Evolutionary conservation across 2,888 invertebrate species (phyloP), one percentile per base, ranked within the genome.

Genomic region (Hemithea aestivaria): DNA sequence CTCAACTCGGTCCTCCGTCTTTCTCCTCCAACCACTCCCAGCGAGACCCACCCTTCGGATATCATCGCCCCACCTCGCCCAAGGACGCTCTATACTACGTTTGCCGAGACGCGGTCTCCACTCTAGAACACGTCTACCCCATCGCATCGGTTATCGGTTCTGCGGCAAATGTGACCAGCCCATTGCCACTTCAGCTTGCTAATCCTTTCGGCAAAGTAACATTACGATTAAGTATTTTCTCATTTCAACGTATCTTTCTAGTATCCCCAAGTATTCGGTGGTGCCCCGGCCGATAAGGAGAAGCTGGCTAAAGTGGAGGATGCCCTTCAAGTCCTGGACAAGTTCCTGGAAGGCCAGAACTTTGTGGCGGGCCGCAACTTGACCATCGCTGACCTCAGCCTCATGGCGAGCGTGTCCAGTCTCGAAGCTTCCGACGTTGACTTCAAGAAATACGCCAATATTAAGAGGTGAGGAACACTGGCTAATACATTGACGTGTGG

Each of bases 361-460:
- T 96, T 90, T 75, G 90, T 83, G 21, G 94, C 94, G 6, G 96
- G 95, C 8, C 88, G 91, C 40, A 84, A 84, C 40, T 79, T 95
- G 35, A 95, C 95, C 9, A 69, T 96, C 9, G 96, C 96, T 5
- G 96, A 96, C 73, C 84, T 94, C 25, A 79, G 91, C 21, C 67
- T 95, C 27, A 80, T 91, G 20, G 90, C 93, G 6, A 88, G 90
- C 5, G 88, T 95, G 6, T 91, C 94, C 29, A 92, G 92, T 44
- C 89, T 90, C 45, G 94, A 93, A 61, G 92, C 91, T 31, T 77
- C 89, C 9, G 87, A 88, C 1, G 89, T 91, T 45, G 93, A 95
- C 66, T 66, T 95, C 47, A 88, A 89, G 62, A 90, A 91, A 58
- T 93, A 90, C 77, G 73, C 89, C 28, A 94, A 94, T 58, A 85